Conservation (phyloP, 2,797 vertebrate species). For the Tapirus indicus region DNA sequence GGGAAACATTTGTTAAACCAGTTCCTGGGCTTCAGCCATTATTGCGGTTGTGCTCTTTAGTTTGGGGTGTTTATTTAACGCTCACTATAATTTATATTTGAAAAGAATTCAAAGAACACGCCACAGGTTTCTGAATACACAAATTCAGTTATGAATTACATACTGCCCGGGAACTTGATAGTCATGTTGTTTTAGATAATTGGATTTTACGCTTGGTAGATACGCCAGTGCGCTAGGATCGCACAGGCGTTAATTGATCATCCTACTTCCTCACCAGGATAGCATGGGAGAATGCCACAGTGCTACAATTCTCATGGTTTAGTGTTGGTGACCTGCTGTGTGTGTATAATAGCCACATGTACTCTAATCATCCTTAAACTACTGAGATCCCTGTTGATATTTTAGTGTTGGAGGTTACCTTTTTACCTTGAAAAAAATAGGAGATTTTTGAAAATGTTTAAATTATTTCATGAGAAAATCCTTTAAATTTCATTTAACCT, state of each 20-base stretch:
- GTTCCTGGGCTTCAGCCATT: constrained; percentile 62
- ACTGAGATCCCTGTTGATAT: neutral
- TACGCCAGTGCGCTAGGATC: neutral
- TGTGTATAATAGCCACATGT: neutral
- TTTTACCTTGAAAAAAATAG: constrained; percentile 66
- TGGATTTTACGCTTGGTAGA: constrained; percentile 75
- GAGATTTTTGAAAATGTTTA: neutral
- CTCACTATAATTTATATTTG: constrained; percentile 73
- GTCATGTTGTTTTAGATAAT: constrained; percentile 62
- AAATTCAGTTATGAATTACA: constrained; percentile 64
- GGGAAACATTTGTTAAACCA: constrained; percentile 52
- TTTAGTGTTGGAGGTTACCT: constrained; percentile 75
- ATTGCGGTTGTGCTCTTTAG: neutral
- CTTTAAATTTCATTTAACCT: constrained; percentile 56
- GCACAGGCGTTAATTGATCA: neutral
- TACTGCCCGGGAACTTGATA: constrained; percentile 67
- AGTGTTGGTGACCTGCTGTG: constrained; percentile 45
- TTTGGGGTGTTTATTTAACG: constrained; percentile 71
- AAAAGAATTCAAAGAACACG: constrained; percentile 73
- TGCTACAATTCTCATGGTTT: neutral
- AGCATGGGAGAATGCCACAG: constrained; percentile 57
- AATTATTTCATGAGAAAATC: neutral
- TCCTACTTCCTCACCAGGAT: constrained; percentile 29
- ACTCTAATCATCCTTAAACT: neutral
- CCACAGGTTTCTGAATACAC: constrained; percentile 66